Evolutionary conservation across 2,888 invertebrate species (phyloP), one percentile per base, ranked within the genome.

Genomic region (Drosophila leonis): DNA sequence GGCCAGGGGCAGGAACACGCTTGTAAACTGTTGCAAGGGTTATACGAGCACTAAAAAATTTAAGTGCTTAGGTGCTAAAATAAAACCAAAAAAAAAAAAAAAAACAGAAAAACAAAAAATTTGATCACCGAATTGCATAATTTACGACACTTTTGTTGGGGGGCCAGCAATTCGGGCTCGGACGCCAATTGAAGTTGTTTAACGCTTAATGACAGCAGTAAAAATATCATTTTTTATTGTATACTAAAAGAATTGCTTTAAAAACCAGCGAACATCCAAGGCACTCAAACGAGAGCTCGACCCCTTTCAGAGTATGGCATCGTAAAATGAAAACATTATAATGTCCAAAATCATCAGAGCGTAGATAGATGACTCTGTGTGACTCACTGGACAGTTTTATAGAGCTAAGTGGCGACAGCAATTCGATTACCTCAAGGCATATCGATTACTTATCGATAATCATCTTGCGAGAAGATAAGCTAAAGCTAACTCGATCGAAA

Each of bases 181-280:
- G 15, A 33, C 55, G 20, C 35, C 35, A 51, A 35, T 31, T 31
- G 57, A 39, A 54, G 31, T 24, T 52, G 29, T 24, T 42, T 20
- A 55, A 24, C 24, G 9, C 9, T 31, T 33, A 18, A 33, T 35
- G 35, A 33, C 51, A 41, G 41, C 62, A 24, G 39, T 79, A 65
- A 79, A 78, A 76, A 65, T 56, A 63, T 74, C 13, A 42, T 52
- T 68, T 49, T 49, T 67, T 62, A 75, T 44, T 44, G 27, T 55
- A 35, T 29, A 59, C 55, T 37, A 15, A 49, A 49, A 44, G 27
- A 41, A 33, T 39, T 52, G 41, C 41, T 18, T 18, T 41, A 41
- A 41, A 18, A 41, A 10, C 44, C n/a, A n/a, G 31, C 27, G 37
- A 20, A 18, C 18, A 49, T 31, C n/a, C 18, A 31, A 13, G 29